These are phyloP conservation scores for Rhea pennata DNA, from an alignment of 2,113 vertebrate genomes.

Conservation along the genomic window DNA sequence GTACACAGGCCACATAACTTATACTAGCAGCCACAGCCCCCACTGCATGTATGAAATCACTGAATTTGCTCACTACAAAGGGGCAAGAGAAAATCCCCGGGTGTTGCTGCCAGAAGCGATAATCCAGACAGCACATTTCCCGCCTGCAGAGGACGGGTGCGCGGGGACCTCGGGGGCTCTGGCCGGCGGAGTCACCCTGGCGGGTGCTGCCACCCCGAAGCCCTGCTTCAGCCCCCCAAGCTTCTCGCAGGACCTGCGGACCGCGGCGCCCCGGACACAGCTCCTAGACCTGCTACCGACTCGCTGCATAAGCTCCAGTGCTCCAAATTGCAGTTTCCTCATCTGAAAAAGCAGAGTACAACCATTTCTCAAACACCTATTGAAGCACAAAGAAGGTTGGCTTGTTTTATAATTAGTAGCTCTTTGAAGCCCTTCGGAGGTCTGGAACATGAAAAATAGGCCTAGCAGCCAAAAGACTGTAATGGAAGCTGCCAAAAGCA, in stretches of 20 bases:
- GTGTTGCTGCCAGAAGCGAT: not conserved
- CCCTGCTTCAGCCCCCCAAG: too few relatives aligned
- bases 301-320: accelerated
- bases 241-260: too few relatives aligned
- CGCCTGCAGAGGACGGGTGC: not conserved
- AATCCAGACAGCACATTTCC: not conserved
- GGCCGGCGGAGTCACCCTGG: too few relatives aligned
- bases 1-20: not conserved
- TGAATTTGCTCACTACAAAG: not conserved
- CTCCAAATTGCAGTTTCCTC: not conserved
- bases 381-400: not conserved
- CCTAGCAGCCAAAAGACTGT: not conserved
- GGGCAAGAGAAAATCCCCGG: not conserved
- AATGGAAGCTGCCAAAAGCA: not conserved
- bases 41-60: not conserved
- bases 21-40: not conserved
- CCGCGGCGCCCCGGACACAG: too few relatives aligned
- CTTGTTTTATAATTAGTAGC: not conserved
- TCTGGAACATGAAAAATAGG: slow-evolving; percentile 1
- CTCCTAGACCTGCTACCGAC: not conserved
- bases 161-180: too few relatives aligned
- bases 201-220: too few relatives aligned
- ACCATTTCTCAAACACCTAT: not conserved
- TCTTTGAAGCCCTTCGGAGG: not conserved
- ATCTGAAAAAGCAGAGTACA: accelerated